phyloP scores from a whole-genome alignment of 2,888 invertebrate genomes.

The Pollenia griseotomentosa region DNA sequence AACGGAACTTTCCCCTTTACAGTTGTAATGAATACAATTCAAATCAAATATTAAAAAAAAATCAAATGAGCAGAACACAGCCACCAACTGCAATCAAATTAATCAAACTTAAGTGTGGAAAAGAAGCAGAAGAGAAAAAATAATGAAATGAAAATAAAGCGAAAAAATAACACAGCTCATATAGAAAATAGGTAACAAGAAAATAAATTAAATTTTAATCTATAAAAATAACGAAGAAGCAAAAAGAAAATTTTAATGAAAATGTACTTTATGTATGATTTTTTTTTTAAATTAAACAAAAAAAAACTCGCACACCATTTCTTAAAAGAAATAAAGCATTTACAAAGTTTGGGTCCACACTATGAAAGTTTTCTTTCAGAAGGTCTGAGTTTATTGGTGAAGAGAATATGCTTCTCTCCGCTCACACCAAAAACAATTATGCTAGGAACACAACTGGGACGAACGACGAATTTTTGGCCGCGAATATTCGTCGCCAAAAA shows the following conservation, averaged over 20 bases:
- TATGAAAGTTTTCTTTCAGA: background rate
- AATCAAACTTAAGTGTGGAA: conserved; percentile 31
- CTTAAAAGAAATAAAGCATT: background rate
- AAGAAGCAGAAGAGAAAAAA: conserved; percentile 15
- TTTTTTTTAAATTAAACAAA: conserved; percentile 10
- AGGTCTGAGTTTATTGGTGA: background rate
- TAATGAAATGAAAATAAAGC: conserved; percentile 29
- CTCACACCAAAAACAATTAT: too few relatives aligned
- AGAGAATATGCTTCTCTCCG: background rate
- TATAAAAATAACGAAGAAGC: conserved; percentile 17
- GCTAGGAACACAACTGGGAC: too few relatives aligned
- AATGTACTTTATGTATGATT: background rate
- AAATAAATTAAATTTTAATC: conserved; percentile 63
- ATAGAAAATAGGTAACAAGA: conserved; percentile 64
- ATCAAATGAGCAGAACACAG: conserved; percentile 47
- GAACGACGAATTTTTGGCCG: too few relatives aligned
- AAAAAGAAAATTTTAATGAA: conserved; percentile 13
- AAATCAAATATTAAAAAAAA: conserved; percentile 55
- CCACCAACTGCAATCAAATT: conserved; percentile 49
- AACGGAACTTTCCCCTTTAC: conserved; percentile 42
- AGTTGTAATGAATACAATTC: conserved; percentile 32
- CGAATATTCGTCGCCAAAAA: too few relatives aligned
- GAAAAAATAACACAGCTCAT: background rate
- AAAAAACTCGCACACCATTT: conserved; percentile 34
- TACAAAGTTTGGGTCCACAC: too few relatives aligned